Base-by-base conservation (phyloP, 1,140 invertebrate species). In the Steinernema feltiae region DNA sequence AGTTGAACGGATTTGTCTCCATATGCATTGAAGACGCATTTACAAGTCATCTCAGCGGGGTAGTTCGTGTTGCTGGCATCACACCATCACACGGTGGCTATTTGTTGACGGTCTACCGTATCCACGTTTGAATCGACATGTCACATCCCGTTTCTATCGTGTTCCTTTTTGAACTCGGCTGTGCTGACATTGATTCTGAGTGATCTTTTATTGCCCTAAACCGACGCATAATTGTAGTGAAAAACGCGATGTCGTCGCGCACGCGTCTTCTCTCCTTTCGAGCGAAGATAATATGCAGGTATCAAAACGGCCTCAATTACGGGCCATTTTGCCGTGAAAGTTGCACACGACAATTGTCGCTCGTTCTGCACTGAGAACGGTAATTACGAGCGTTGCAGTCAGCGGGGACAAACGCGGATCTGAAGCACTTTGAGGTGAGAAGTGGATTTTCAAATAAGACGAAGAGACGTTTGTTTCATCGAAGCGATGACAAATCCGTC, bases 121-220 rank as follows among this genome's bases (percentile, higher is more conserved):
- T 41, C 35, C 7, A 7, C 7, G 7, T 7, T 18, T 7, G 18
- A 18, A 7, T 41, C 35, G 18, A 41, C 35, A 41, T 7, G 18
- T n/a, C n/a, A 21, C 53, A 21, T n/a, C 24, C 15, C 3, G 7
- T 63, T 12, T 63, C 53, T 27, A 15, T 63, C 24, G 53, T 7
- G 18, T 41, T 63, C 12, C 53, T 27, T 63, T 63, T 63, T 63
- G 53, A 63, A 63, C 53, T 63, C 53, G 15, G 53, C 12, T 63
- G 7, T 63, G 24, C 7, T 63, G 53, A 63, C 53, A 63, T 27
- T 27, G 53, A 27, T 63, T 63, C 24, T 63, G 24, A 7, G 53
- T 63, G 53, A 63, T 63, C 35, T 63, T 63, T 63, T 63, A 63
- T 63, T 63, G 53, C 53, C 53, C 53, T 63, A 63, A 63, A 63